Percentiles rank a stretch among this genome's conserved stretches.
Conservation (phyloP, 2,113 vertebrate genomes). For the Azemiops feae region DNA sequence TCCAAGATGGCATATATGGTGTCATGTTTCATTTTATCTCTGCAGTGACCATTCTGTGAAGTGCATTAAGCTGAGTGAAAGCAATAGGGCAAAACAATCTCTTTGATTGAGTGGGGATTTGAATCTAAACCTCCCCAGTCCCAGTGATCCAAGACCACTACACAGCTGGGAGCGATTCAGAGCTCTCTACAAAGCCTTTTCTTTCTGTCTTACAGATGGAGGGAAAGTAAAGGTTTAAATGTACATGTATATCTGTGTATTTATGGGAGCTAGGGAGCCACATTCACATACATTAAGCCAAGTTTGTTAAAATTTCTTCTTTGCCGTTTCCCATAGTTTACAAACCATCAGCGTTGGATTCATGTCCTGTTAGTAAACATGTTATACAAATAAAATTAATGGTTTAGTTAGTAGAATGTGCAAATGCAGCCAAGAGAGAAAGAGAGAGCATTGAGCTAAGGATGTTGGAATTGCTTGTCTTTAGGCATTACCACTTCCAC, state of each 20-base stretch:
- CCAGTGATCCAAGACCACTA: neutral
- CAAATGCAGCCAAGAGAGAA: neutral
- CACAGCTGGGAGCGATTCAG: neutral
- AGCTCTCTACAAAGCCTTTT: neutral
- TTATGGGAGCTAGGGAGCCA: neutral
- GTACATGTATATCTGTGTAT: neutral
- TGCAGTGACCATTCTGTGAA: neutral
- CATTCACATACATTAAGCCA: neutral
- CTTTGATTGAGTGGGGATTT: neutral
- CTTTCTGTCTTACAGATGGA: neutral
- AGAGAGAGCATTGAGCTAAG: neutral
- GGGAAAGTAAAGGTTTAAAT: neutral
- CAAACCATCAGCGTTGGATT: neutral
- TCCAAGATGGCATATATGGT: neutral
- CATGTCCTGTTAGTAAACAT: neutral
- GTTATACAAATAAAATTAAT: neutral
- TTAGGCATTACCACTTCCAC: neutral
- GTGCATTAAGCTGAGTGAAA: neutral
- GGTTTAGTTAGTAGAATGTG: neutral
- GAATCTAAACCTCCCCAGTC: neutral
- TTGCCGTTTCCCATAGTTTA: neutral
- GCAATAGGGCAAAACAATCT: neutral
- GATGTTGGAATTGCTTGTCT: neutral
- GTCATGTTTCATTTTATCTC: neutral
- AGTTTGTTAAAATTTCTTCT: neutral